These are phyloP conservation scores for Nemotelus pantherinus DNA, from an alignment of 2,888 invertebrate genomes.

Conservation along the genomic window DNA sequence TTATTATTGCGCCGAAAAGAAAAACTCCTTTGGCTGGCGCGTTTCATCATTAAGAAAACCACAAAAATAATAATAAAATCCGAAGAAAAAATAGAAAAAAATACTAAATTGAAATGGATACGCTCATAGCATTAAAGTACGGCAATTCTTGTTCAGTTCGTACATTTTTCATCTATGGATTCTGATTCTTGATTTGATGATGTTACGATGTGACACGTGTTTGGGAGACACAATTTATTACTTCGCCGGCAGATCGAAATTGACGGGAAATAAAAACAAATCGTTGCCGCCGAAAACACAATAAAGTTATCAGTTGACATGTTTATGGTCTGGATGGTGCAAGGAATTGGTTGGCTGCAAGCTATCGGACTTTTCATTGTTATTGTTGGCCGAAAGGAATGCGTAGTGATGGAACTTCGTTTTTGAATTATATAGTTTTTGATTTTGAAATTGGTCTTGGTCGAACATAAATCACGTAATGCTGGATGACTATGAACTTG, in stretches of 20 bases:
- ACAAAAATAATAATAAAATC: not conserved
- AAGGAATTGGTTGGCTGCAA: slow-evolving; percentile 17
- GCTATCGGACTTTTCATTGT: not conserved
- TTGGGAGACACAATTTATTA: not conserved
- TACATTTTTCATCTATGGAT: not conserved
- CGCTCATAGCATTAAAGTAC: not conserved
- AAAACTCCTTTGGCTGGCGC: not conserved
- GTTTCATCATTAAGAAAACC: slow-evolving; percentile 2
- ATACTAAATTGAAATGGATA: slow-evolving; percentile 11
- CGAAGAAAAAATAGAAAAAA: not conserved
- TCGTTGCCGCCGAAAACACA: not conserved
- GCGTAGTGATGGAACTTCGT: not conserved
- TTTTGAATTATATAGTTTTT: too few relatives aligned
- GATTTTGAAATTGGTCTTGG: too few relatives aligned
- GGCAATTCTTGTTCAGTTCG: not conserved
- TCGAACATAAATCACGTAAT: too few relatives aligned
- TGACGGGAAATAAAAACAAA: not conserved
- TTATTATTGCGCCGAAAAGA: not conserved
- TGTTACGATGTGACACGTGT: slow-evolving; percentile 10
- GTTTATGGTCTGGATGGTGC: slow-evolving; percentile 23
- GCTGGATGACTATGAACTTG: too few relatives aligned
- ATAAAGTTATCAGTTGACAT: slow-evolving; percentile 43
- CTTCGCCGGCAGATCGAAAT: not conserved
- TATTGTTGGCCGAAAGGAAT: slow-evolving; percentile 7
- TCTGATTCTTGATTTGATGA: too few relatives aligned